A percentile compares a stretch with the other conserved stretches of the same genome.
Conservation (phyloP, 2,888 invertebrate genomes). For the Idaea dimidiata region DNA sequence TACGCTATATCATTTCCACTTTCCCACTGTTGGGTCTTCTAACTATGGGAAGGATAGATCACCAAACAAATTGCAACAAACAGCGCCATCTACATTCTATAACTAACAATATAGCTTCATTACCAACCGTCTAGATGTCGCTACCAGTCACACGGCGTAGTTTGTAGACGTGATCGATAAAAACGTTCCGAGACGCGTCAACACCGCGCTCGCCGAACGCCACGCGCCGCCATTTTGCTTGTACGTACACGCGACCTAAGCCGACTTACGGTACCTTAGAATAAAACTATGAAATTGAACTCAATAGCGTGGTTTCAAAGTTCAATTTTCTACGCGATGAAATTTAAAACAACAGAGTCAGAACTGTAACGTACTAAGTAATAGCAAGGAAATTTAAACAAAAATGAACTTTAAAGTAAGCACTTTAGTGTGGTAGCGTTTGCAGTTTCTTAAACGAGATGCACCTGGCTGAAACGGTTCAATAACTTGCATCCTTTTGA, state of each 20-base stretch:
- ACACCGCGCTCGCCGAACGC: conserved; percentile 58
- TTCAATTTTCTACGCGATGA: background rate
- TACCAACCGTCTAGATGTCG: conserved; percentile 51
- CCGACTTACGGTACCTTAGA: background rate
- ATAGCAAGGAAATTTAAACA: background rate
- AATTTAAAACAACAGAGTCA: background rate
- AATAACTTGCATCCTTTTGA: conserved; percentile 4
- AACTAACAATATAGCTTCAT: conserved; percentile 18
- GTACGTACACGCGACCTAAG: conserved; percentile 21
- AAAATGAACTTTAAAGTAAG: background rate
- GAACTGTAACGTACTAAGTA: background rate
- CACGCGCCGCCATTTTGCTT: conserved; percentile 72
- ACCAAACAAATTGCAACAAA: conserved; percentile 11
- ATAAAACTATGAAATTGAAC: background rate
- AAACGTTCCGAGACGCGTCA: conserved; percentile 57
- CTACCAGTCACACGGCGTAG: conserved; percentile 34
- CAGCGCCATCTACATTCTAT: conserved; percentile 45
- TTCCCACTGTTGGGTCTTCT: too few species aligned
- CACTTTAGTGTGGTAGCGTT: background rate
- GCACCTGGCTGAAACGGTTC: conserved; percentile 2
- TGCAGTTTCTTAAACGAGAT: background rate
- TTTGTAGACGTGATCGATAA: conserved; percentile 46
- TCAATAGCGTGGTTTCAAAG: background rate
- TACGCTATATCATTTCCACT: too few species aligned
- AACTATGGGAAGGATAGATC: too few species aligned